Evolutionary conservation across 2,113 vertebrate species (phyloP).

Genomic region (Nanorana parkeri): DNA sequence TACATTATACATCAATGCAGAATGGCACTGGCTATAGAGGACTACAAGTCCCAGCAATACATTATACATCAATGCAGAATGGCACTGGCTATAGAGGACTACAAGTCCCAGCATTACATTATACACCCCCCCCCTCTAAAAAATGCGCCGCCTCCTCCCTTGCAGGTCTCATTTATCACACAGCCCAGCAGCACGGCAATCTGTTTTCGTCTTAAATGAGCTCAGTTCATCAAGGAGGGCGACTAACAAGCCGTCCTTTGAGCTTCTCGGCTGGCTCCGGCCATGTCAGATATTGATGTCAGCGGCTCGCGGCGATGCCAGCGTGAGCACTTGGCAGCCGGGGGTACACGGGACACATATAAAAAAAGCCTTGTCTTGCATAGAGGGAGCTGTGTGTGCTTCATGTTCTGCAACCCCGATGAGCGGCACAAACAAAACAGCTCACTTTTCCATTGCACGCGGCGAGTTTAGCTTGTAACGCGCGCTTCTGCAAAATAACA

Average conservation of each 20-base stretch:
- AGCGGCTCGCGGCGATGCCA: conserved; percentile 41
- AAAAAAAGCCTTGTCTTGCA: conserved; percentile 54
- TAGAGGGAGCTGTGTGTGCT: conserved; percentile 47
- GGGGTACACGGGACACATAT: not conserved
- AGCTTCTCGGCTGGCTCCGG: conserved; percentile 38
- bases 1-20: too few relatives aligned
- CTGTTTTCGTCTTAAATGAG: conserved; percentile 51
- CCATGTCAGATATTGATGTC: conserved; percentile 54
- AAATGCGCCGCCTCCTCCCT: not conserved
- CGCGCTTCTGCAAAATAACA: conserved; percentile 41
- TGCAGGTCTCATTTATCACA: conserved; percentile 39
- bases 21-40: too few relatives aligned
- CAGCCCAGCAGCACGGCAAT: conserved; percentile 34
- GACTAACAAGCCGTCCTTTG: conserved; percentile 35
- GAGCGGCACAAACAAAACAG: conserved; percentile 31
- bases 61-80: too few relatives aligned
- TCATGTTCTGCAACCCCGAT: conserved; percentile 37
- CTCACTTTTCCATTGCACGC: conserved; percentile 35
- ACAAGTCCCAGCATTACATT: too few relatives aligned
- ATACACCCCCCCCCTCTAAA: too few relatives aligned
- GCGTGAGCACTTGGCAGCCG: conserved; percentile 45
- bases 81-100: too few relatives aligned
- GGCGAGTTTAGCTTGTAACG: conserved; percentile 7
- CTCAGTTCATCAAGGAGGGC: conserved; percentile 48
- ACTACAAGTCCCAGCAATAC: too few relatives aligned